Evolutionary conservation across 2,888 invertebrate genomes (phyloP).

Genomic region (Cremastobaeus sp.): DNA sequence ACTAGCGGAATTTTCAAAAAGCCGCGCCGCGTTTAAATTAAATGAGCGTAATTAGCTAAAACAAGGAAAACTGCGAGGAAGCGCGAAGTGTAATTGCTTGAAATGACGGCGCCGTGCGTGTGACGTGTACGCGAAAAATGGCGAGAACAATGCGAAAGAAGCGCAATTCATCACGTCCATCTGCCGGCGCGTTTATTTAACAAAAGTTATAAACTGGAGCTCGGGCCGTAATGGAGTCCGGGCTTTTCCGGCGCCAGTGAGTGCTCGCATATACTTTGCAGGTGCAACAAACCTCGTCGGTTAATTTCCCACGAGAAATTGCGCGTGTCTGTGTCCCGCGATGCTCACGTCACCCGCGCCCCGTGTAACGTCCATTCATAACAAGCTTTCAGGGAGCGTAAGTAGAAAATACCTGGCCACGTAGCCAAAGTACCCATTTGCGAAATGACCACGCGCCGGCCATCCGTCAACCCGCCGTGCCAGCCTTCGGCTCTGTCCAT

Average conservation of each 20-base stretch:
- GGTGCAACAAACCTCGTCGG: conserved; percentile 62
- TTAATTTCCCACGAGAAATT: conserved; percentile 75
- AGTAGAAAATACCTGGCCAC: conserved; percentile 65
- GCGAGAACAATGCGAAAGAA: conserved; percentile 37
- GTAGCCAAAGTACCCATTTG: conserved; percentile 67
- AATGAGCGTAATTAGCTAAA: conserved; percentile 31
- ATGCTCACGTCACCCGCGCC: conserved; percentile 55
- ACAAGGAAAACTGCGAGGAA: conserved; percentile 26
- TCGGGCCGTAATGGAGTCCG: conserved; percentile 49
- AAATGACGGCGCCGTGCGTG: conserved; percentile 32
- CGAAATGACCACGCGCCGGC: conserved; percentile 70
- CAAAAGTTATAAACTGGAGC: conserved; percentile 56
- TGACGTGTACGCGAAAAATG: conserved; percentile 24
- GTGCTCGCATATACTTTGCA: conserved; percentile 35
- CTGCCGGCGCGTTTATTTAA: conserved; percentile 54
- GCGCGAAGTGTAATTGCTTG: conserved; percentile 25
- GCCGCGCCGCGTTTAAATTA: too few species aligned
- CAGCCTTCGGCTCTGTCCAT: conserved; percentile 41
- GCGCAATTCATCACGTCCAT: conserved; percentile 56
- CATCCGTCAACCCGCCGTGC: conserved; percentile 64
- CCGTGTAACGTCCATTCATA: conserved; percentile 66
- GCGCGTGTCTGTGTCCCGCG: conserved; percentile 60
- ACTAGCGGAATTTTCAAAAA: too few species aligned
- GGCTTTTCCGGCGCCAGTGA: conserved; percentile 57
- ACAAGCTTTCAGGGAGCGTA: conserved; percentile 60